Evolutionary conservation across 35 echinoderm and acorn worm genomes (phyloP), one percentile per base, ranked within the genome.

Genomic region (Patiria miniata): DNA sequence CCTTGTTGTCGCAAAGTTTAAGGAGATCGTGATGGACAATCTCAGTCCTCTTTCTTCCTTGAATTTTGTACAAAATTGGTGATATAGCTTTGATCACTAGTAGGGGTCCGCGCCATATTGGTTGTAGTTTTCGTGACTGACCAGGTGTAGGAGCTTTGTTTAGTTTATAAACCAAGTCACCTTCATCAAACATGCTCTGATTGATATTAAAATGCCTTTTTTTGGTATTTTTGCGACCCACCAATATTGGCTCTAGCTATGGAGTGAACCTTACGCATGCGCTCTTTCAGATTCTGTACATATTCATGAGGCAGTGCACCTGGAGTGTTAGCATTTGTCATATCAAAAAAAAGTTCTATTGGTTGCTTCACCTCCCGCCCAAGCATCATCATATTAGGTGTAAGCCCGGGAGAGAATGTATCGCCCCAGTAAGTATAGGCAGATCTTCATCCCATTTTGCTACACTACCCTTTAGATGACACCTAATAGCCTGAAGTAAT

Each of bases 381-480:
- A 7, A 60, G 56, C 16, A 60, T 60, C 56, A 60, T 60, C 15
- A 60, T n/a, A 60, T 60, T 60, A 60, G 56, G 56, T 60, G 56
- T 60, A 60, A 60, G 56, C 56, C 56, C 56, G n/a, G n/a, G n/a
- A n/a, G n/a, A n/a, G n/a, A n/a, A n/a, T n/a, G n/a, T n/a, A n/a
- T n/a, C n/a, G n/a, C n/a, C n/a, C n/a, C n/a, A n/a, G n/a, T n/a
- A n/a, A 59, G 56, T 17, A 59, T 21, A 59, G 56, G 56, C 56
- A 59, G 56, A 23, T 59, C 56, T 59, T 59, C 56, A 60, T 60
- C 56, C 56, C 56, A 60, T 60, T 60, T 60, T 60, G 56, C 56
- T 10, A 60, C 56, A 60, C 56, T 26, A 6, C 28, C 56, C 56
- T 60, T 60, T n/a, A n/a, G n/a, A n/a, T n/a, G n/a, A n/a, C n/a